These are phyloP conservation scores for Ochotona princeps DNA, from an alignment of 2,113 vertebrate genomes.

Conservation along the genomic window DNA sequence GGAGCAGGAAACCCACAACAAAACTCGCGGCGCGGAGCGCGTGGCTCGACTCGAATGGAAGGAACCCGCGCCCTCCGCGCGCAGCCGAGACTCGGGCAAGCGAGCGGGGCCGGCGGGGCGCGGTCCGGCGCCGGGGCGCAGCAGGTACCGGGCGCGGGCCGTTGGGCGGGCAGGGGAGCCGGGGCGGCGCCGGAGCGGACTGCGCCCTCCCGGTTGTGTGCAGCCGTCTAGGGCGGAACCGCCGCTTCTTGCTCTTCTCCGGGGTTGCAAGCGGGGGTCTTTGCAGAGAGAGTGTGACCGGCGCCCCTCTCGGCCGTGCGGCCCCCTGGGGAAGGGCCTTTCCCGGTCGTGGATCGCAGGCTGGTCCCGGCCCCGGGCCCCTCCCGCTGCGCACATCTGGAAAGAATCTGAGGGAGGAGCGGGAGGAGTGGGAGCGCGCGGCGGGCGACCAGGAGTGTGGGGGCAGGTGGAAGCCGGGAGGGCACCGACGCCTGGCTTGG, in stretches of 20 bases:
- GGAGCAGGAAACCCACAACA: constrained; percentile 75
- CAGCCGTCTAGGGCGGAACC: background rate
- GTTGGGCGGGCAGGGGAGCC: background rate
- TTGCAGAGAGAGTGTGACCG: background rate
- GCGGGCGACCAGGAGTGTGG: background rate
- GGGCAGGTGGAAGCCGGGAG: constrained; percentile 67
- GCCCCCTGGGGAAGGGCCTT: background rate
- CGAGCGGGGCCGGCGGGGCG: constrained; percentile 16
- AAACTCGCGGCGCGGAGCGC: constrained; percentile 67
- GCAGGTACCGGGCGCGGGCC: constrained; percentile 51
- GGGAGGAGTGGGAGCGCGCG: background rate
- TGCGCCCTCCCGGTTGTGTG: background rate
- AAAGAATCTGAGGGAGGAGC: constrained; percentile 61
- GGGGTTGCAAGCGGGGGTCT: background rate
- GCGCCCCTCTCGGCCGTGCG: background rate
- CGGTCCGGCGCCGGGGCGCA: background rate
- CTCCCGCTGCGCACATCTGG: constrained; percentile 75
- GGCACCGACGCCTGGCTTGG: background rate
- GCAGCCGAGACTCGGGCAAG: constrained; percentile 30
- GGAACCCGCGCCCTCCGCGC: constrained; percentile 58
- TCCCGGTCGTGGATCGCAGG: background rate
- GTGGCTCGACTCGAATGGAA: constrained; percentile 73
- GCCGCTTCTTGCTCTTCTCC: background rate
- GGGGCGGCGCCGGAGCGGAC: background rate
- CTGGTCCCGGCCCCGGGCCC: constrained; percentile 17